Conservation (phyloP, 2,113 vertebrate genomes). For the Empidonax traillii region DNA sequence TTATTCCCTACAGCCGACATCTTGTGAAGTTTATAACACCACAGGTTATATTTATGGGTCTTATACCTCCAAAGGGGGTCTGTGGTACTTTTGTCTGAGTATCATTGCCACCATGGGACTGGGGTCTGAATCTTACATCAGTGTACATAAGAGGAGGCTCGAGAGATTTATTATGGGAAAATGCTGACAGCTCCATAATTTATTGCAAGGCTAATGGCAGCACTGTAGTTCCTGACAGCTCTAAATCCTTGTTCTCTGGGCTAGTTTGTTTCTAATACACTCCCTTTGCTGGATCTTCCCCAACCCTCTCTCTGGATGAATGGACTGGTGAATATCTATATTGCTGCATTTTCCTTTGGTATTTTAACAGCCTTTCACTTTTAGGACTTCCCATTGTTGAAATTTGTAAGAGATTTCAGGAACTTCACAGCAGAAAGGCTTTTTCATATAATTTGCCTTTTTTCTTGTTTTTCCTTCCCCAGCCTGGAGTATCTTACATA, state of each 20-base stretch:
- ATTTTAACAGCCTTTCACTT: slow-evolving; percentile 27
- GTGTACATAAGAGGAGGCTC: background rate
- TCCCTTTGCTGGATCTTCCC: background rate
- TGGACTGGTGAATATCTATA: slow-evolving; percentile 4
- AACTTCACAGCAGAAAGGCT: slow-evolving; percentile 18
- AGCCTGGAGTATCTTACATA: slow-evolving; percentile 15
- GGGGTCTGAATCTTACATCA: background rate
- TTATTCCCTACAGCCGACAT: background rate
- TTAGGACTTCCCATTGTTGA: slow-evolving; percentile 22
- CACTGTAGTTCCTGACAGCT: slow-evolving; percentile 4
- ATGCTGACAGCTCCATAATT: slow-evolving; percentile 27
- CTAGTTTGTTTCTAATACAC: background rate
- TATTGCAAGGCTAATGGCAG: background rate
- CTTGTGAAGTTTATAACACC: background rate
- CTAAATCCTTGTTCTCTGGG: background rate
- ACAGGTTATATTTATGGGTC: slow-evolving; percentile 1
- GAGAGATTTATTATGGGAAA: slow-evolving; percentile 54
- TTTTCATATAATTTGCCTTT: slow-evolving; percentile 24
- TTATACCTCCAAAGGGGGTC: background rate
- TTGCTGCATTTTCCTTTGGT: background rate
- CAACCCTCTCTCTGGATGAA: background rate
- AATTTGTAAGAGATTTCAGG: slow-evolving; percentile 21
- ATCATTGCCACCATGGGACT: background rate
- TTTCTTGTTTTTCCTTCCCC: background rate
- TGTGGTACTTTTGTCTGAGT: background rate